A percentile compares a stretch with the other conserved stretches of the same genome.
Conservation (phyloP, 2,888 invertebrate species). For the Tenthredo amoena region DNA sequence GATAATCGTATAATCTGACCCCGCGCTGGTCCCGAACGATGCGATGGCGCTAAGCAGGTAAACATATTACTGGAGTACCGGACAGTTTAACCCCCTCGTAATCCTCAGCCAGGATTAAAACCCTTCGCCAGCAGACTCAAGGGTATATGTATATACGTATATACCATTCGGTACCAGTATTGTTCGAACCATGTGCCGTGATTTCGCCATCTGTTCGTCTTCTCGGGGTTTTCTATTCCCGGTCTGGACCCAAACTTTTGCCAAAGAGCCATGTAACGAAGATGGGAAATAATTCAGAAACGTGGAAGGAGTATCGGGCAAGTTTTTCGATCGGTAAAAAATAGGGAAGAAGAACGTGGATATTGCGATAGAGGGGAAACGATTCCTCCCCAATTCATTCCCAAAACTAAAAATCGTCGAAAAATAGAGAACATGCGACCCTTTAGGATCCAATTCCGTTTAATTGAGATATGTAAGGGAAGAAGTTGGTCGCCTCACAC, state of each 20-base stretch:
- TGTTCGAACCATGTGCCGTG: conserved; percentile 6
- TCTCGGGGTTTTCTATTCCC: not conserved
- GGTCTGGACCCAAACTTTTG: not conserved
- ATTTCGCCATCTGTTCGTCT: conserved; percentile 35
- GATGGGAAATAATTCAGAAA: not conserved
- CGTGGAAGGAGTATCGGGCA: not conserved
- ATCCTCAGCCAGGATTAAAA: conserved; percentile 59
- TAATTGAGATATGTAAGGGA: not conserved
- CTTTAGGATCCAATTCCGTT: not conserved
- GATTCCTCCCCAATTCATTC: too few species aligned
- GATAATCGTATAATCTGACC: conserved; percentile 62
- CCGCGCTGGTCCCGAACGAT: conserved; percentile 58
- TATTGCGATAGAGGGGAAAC: too few species aligned
- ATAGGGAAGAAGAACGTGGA: not conserved
- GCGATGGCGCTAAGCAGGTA: conserved; percentile 56
- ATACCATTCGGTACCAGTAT: not conserved
- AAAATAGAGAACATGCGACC: not conserved
- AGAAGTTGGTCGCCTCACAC: not conserved
- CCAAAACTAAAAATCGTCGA: not conserved
- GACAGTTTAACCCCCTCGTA: conserved; percentile 62
- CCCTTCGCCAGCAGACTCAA: conserved; percentile 41
- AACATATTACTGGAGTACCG: conserved; percentile 55
- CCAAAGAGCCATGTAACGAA: not conserved
- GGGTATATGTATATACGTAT: not conserved
- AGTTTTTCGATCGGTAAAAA: not conserved